Percentiles rank a stretch among this genome's conserved stretches.
These are phyloP conservation scores for Herminia tarsipennalis DNA, from an alignment of 2,888 invertebrate species.

Conservation along the genomic window DNA sequence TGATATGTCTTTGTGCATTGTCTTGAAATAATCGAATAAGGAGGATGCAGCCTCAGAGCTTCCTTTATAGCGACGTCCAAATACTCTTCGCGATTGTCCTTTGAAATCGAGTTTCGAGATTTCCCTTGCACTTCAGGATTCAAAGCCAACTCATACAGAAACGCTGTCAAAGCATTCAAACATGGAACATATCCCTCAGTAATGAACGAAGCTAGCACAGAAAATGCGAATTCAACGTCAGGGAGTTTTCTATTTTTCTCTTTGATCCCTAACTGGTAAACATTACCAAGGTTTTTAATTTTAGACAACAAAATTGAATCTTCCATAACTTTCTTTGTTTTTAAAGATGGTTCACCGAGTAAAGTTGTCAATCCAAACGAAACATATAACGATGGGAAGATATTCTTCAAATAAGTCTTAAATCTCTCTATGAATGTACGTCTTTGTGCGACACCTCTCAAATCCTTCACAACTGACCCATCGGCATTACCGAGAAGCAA, in stretches of 20 bases:
- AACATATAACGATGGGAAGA: constrained; percentile 75
- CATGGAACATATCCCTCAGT: constrained; percentile 77
- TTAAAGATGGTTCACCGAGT: constrained; percentile 54
- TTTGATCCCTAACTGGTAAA: constrained; percentile 57
- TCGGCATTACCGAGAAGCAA: constrained; percentile 67
- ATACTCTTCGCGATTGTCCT: constrained; percentile 57
- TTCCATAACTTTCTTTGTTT: constrained; percentile 51
- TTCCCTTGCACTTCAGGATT: constrained; percentile 63
- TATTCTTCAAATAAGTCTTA: constrained; percentile 72
- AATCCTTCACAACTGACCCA: constrained; percentile 56
- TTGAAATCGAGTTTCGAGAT: constrained; percentile 55
- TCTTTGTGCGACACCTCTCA: constrained; percentile 61
- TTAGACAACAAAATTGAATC: constrained; percentile 61
- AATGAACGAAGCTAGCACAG: constrained; percentile 64
- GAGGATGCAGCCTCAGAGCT: constrained; percentile 71
- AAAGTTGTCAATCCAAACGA: constrained; percentile 62
- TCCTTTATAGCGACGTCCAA: constrained; percentile 72
- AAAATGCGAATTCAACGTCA: constrained; percentile 64
- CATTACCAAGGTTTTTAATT: constrained; percentile 57
- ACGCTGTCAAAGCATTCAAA: constrained; percentile 62
- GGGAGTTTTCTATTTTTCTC: constrained; percentile 54
- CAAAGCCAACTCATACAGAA: constrained; percentile 69
- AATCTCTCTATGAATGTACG: constrained; percentile 60
- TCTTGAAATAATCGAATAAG: constrained; percentile 70
- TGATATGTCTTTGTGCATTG: constrained; percentile 71